Evolutionary conservation across 2,113 vertebrate species (phyloP).

Genomic region (Alouatta palliata): DNA sequence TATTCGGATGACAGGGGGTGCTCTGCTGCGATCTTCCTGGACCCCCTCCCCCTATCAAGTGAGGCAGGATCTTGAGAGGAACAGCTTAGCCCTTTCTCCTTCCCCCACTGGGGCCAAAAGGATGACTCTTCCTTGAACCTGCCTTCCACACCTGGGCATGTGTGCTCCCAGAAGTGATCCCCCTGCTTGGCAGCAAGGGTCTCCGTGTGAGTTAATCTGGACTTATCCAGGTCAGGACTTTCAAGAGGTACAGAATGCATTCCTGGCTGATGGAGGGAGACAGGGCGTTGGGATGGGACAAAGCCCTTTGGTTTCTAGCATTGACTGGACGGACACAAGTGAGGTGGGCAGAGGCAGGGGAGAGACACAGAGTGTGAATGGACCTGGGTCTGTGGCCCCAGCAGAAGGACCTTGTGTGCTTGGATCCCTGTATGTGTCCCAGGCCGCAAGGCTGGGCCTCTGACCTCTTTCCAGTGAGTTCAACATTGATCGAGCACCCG

Average conservation of each 20-base stretch:
- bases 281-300: background rate
- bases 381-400: background rate
- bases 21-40: slow-evolving; percentile 46
- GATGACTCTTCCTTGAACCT: background rate
- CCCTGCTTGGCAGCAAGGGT: background rate
- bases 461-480: background rate
- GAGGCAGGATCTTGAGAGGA: slow-evolving; percentile 5
- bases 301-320: slow-evolving; percentile 57
- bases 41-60: background rate
- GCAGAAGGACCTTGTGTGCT: background rate
- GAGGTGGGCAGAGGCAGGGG: background rate
- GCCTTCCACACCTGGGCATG: background rate
- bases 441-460: background rate
- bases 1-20: slow-evolving; percentile 42
- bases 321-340: background rate
- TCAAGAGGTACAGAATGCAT: background rate
- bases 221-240: background rate
- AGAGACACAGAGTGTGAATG: background rate
- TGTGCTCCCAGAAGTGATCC: background rate
- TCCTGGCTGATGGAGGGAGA: background rate
- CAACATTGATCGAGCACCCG: background rate
- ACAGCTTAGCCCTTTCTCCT: background rate
- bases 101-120: background rate
- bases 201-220: background rate
- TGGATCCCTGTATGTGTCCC: background rate